Conservation (phyloP, 2,797 vertebrate species). For the Lepilemur ruficaudatus region DNA sequence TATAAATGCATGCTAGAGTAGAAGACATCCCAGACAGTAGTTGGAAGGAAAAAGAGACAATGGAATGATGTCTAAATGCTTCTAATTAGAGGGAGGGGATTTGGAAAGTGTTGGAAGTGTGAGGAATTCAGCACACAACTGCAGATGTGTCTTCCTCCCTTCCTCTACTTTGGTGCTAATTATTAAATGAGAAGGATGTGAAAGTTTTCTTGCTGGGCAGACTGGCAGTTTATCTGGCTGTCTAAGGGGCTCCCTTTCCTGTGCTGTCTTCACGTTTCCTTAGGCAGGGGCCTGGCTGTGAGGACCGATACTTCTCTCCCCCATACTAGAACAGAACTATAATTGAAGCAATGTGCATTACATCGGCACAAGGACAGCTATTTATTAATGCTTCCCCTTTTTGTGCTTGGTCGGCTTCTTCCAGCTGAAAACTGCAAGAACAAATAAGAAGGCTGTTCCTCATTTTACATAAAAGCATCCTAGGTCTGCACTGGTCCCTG, state of each 20-base stretch:
- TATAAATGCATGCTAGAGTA: neutral
- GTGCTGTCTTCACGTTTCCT: neutral
- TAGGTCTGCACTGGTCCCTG: rapidly evolving
- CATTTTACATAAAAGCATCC: neutral
- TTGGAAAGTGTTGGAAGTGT: neutral
- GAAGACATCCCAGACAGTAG: neutral
- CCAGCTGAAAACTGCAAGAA: neutral
- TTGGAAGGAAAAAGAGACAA: neutral
- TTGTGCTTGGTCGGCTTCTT: neutral
- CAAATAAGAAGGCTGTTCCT: neutral
- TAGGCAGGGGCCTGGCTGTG: neutral
- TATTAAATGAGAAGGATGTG: conserved; percentile 28
- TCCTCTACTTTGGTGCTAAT: conserved; percentile 41
- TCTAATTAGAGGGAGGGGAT: neutral
- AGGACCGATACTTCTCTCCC: neutral
- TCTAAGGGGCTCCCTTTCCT: neutral
- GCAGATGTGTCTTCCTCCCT: neutral
- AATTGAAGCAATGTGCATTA: conserved; percentile 27
- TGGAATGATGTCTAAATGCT: neutral
- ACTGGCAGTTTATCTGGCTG: neutral
- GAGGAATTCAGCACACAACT: conserved; percentile 2
- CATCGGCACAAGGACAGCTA: neutral
- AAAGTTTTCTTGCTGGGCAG: neutral
- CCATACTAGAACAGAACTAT: neutral
- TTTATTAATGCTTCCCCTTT: neutral